Conservation (phyloP, 2,888 invertebrate genomes). For the Petrolisthes cinctipes region DNA sequence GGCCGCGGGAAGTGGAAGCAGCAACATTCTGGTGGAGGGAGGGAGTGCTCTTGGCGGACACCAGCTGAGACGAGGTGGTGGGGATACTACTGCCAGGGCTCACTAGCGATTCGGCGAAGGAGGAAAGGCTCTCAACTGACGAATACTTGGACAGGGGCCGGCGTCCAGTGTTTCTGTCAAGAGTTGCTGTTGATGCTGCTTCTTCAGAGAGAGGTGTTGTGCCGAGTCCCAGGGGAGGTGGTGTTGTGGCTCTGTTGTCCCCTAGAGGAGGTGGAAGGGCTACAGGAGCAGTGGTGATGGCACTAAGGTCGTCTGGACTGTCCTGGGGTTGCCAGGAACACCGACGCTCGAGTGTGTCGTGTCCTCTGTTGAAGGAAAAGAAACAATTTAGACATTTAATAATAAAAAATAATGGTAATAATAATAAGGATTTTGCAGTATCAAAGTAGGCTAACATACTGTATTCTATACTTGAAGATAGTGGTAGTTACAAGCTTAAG, state of each 20-base stretch:
- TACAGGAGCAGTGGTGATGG: constrained; percentile 16
- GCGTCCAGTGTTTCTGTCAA: constrained; percentile 15
- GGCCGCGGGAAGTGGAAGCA: background rate
- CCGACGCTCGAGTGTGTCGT: constrained; percentile 38
- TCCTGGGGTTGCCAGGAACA: constrained; percentile 43
- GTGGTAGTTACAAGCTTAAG: too few species aligned
- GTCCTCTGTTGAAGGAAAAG: constrained; percentile 19
- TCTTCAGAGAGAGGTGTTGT: background rate
- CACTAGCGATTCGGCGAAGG: constrained; percentile 59
- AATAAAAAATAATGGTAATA: background rate
- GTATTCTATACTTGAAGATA: background rate
- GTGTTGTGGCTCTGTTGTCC: background rate
- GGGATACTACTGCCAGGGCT: constrained; percentile 29
- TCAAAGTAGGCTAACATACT: background rate
- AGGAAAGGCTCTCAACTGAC: constrained; percentile 51
- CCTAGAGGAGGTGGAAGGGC: constrained; percentile 19
- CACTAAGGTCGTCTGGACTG: constrained; percentile 8
- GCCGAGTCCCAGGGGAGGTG: background rate
- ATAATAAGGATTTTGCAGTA: background rate
- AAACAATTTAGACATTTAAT: background rate
- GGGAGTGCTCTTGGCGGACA: constrained; percentile 58
- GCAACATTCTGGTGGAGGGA: constrained; percentile 40
- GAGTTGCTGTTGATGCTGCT: background rate
- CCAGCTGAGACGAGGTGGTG: constrained; percentile 32
- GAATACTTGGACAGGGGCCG: constrained; percentile 41